A percentile compares a stretch with the other conserved stretches of the same genome.
phyloP scores from a whole-genome alignment of 2,888 invertebrate genomes.

The Laothoe populi region DNA sequence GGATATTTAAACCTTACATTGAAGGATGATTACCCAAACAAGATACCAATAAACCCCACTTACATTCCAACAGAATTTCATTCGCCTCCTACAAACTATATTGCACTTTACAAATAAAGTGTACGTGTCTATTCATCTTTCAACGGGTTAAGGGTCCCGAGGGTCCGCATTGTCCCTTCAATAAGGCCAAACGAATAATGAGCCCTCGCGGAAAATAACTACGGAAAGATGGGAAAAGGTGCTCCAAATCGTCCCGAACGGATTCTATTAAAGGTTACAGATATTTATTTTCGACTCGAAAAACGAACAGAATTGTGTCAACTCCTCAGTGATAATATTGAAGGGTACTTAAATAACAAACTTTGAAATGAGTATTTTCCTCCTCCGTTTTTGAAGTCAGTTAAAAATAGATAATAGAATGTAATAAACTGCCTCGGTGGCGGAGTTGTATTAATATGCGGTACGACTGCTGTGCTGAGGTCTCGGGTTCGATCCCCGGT shows the following conservation, averaged over 20 bases:
- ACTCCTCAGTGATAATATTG: not conserved
- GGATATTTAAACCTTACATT: too few species aligned
- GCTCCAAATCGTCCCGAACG: constrained; percentile 43
- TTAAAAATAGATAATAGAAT: too few species aligned
- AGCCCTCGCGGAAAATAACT: constrained; percentile 42
- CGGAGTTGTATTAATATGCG: too few species aligned
- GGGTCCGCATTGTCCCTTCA: constrained; percentile 44
- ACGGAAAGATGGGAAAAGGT: constrained; percentile 45
- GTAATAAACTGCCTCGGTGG: too few species aligned
- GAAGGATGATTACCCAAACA: too few species aligned
- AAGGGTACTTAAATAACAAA: constrained; percentile 2
- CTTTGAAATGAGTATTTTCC: too few species aligned
- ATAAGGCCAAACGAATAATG: constrained; percentile 48
- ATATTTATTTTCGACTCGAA: constrained; percentile 45
- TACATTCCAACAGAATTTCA: constrained; percentile 10
- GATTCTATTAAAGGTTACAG: constrained; percentile 45
- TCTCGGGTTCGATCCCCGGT: too few species aligned
- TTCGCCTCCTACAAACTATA: constrained; percentile 39
- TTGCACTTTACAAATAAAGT: constrained; percentile 53
- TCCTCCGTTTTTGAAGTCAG: too few species aligned
- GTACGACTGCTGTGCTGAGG: too few species aligned
- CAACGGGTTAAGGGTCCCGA: constrained; percentile 43
- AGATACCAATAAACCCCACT: constrained; percentile 1
- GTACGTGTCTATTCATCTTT: constrained; percentile 49
- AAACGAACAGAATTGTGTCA: not conserved